phyloP scores from a whole-genome alignment of 2,888 invertebrate genomes.

The Sarcophaga variegata region DNA sequence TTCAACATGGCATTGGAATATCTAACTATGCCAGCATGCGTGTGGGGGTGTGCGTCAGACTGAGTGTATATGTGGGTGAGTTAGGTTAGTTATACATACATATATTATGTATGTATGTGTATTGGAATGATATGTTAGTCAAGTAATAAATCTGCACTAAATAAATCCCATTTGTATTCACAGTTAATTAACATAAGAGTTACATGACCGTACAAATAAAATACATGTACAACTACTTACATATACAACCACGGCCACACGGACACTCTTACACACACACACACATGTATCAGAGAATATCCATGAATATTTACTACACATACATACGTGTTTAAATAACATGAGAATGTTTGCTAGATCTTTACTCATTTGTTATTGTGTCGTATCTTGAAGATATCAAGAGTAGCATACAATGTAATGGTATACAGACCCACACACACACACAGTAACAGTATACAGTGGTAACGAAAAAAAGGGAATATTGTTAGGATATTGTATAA shows the following conservation, averaged over 20 bases:
- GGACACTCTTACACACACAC: neutral
- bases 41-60: neutral
- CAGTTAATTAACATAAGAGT: constrained; percentile 70
- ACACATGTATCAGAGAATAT: constrained; percentile 1
- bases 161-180: constrained; percentile 70
- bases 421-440: too few relatives aligned
- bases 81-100: neutral
- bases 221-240: constrained; percentile 35
- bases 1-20: too few relatives aligned
- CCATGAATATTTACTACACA: neutral
- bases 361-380: constrained; percentile 57
- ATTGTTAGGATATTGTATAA: too few relatives aligned
- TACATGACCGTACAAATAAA: constrained; percentile 65
- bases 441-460: constrained; percentile 14
- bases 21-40: neutral
- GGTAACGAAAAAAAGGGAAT: neutral
- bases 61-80: too few relatives aligned
- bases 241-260: constrained; percentile 23
- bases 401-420: constrained; percentile 19
- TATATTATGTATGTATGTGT: constrained; percentile 19
- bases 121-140: constrained; percentile 50
- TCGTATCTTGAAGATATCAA: constrained; percentile 56
- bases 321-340: constrained; percentile 55
- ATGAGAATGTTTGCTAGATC: constrained; percentile 55
- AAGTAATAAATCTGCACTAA: constrained; percentile 66